Evolutionary conservation across 2,888 invertebrate genomes (phyloP), one percentile per base, ranked within the genome.

Genomic region (Eristalis arbustorum): DNA sequence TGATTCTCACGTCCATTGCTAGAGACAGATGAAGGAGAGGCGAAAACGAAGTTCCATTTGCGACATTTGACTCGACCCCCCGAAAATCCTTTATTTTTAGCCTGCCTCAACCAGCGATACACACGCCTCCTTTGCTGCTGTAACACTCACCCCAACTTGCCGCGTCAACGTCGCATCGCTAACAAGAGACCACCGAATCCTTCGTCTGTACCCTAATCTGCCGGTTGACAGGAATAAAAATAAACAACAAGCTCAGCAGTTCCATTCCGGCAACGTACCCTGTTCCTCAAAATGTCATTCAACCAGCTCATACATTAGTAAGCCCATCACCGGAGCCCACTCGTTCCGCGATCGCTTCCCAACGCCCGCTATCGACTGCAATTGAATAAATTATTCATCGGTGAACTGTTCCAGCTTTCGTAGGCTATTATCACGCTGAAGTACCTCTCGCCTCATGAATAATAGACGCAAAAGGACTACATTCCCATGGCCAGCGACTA

Each of bases 311-410:
- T 67, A 25, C 79, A 79, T 79, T 72, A 79, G 25, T 25, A 31
- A 59, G 34, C 40, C n/a, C 28, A 28, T 28, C 25, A 42, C n/a
- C 37, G 42, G n/a, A 14, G 14, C 66, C 34, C 3, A 1, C 11
- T 2, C 34, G 10, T 56, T 13, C 22, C 49, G 49, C 49, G 49
- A 59, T 23, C 25, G 13, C 25, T 14, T 14, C 59, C 23, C 14
- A 13, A 2, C 6, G n/a, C 22, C 5, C 3, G 18, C 14, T n/a
- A 69, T 56, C 63, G 37, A 63, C 59, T 73, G 61, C 62, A 62
- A 31, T 59, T 14, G 37, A 59, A 78, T 84, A 72, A 67, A 75
- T 84, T 75, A 84, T 84, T 84, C 79, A 84, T 79, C 56, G 67
- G 57, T 37, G 63, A 72, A 57, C 57, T 31, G 37, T 57, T 66